Conservation (phyloP, 2,797 vertebrate species). For the Erethizon dorsatum region DNA sequence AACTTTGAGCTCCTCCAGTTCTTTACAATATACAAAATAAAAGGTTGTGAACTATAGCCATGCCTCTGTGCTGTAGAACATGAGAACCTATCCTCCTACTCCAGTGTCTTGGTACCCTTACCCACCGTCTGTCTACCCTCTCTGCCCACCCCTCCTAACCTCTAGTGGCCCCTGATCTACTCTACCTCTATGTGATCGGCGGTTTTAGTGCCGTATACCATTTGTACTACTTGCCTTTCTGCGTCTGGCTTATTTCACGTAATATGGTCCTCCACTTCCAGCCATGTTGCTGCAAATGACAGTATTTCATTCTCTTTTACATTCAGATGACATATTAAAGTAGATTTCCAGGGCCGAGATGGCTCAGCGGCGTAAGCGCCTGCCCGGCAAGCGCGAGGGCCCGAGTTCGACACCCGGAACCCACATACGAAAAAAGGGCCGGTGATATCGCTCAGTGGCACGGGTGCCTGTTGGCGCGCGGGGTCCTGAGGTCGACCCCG, state of each 20-base stretch:
- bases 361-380: too few species aligned
- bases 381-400: too few species aligned
- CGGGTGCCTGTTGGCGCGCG: too few species aligned
- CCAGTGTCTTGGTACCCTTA: neutral
- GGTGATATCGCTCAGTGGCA: too few species aligned
- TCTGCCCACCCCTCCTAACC: too few species aligned
- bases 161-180: neutral
- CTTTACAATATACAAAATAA: neutral
- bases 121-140: too few species aligned
- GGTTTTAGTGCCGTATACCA: neutral
- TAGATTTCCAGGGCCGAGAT: neutral
- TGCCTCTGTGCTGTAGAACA: neutral
- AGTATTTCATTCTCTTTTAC: neutral
- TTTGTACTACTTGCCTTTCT: neutral
- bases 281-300: neutral
- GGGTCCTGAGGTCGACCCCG: too few species aligned
- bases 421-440: too few species aligned
- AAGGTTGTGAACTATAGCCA: neutral
- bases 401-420: too few species aligned
- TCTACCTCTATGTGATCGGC: neutral
- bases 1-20: neutral
- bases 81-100: neutral
- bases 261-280: too few species aligned
- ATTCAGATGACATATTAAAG: neutral
- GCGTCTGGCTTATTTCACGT: neutral